Evolutionary conservation across 1,140 invertebrate genomes (phyloP), one percentile per base, ranked within the genome.

Genomic region (Telenomus remus): DNA sequence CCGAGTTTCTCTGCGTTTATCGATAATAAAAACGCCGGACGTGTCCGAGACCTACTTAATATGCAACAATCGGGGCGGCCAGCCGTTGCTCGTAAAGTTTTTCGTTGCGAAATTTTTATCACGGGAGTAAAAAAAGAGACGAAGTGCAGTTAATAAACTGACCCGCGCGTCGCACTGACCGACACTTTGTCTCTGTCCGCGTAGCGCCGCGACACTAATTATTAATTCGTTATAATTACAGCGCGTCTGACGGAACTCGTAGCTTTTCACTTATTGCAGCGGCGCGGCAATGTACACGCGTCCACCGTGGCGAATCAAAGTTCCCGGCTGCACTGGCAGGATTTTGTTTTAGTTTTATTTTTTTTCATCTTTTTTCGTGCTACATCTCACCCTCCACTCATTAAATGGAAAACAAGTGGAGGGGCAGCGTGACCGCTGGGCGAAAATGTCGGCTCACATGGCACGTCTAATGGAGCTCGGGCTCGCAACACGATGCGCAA

Each of bases 161-260:
- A 16, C 51, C 44, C 14, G 33, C 7, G 56, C 12, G 34, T 7
- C 19, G 7, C 8, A 27, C 16, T 47, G 60, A 47, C 50, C 49
- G 50, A 19, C 60, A 13, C 49, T 54, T 53, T 63, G 46, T 47
- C 49, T 47, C 49, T 13, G 34, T 55, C 46, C 35, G 42, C 35
- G 16, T n/a, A 43, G 19, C 49, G 27, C n/a, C 48, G 59, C 49
- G 19, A 14, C 59, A 9, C 51, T 42, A 53, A 68, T 59, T 68
- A 66, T 57, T 56, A 56, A 66, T 66, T 35, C 47, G 47, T 66
- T 56, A 66, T 66, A 43, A 66, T 66, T 57, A 57, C 53, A 10
- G 14, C 15, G 19, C 46, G 37, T 56, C 63, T 51, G 63, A 66
- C 63, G 53, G 9, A 57, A 57, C 63, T 56, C 53, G 63, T 35